A percentile compares a stretch with the other conserved stretches of the same genome.
Conservation (phyloP, 2,888 invertebrate genomes). For the Diarsia mendica region DNA sequence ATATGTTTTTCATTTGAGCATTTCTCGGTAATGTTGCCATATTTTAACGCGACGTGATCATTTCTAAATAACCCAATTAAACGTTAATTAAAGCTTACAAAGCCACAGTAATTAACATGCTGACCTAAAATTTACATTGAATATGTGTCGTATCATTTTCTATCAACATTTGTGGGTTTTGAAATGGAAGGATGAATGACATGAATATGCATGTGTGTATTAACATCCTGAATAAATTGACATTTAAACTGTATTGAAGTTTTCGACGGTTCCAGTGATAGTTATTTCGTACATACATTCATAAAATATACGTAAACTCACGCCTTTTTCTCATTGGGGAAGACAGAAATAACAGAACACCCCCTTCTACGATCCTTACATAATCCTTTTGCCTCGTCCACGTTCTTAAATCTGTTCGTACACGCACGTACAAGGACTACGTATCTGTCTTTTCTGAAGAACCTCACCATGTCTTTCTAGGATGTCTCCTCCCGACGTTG, state of each 20-base stretch:
- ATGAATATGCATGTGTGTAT: constrained; percentile 50
- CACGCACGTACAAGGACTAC: too few species aligned
- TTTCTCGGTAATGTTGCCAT: constrained; percentile 38
- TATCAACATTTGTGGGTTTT: constrained; percentile 55
- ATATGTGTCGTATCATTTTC: constrained; percentile 57
- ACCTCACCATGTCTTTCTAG: too few species aligned
- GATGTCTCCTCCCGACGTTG: too few species aligned
- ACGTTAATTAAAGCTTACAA: constrained; percentile 61
- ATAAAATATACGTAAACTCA: too few species aligned
- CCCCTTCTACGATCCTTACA: too few species aligned
- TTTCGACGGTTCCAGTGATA: constrained; percentile 10
- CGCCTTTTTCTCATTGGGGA: too few species aligned
- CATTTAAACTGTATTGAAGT: constrained; percentile 25
- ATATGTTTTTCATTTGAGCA: constrained; percentile 31
- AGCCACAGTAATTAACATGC: constrained; percentile 50
- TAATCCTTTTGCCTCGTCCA: too few species aligned
- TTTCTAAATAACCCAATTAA: constrained; percentile 67
- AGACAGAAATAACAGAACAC: too few species aligned
- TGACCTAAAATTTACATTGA: constrained; percentile 57
- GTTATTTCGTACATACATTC: not conserved
- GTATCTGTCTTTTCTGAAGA: too few species aligned
- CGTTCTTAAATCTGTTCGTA: too few species aligned
- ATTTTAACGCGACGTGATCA: constrained; percentile 59
- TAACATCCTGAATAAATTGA: constrained; percentile 49
- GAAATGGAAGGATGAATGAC: constrained; percentile 33